A percentile compares a stretch with the other conserved stretches of the same genome.
These are phyloP conservation scores for Tachysurus vachellii DNA, from an alignment of 2,113 vertebrate species.

Conservation along the genomic window DNA sequence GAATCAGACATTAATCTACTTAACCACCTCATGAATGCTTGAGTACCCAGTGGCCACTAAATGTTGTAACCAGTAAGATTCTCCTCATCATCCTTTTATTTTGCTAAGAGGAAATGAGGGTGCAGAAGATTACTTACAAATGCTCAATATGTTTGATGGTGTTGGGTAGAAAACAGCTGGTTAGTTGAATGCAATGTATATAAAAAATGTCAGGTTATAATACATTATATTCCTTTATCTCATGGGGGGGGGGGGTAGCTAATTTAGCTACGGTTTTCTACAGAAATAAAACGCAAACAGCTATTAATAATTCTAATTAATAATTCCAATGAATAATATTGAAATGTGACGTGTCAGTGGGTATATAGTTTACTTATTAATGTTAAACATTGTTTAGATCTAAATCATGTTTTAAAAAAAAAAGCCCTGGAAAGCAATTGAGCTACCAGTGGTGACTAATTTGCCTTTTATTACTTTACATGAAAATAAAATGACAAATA, in stretches of 20 bases:
- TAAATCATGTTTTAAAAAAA: background rate
- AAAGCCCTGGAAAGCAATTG: constrained; percentile 40
- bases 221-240: background rate
- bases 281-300: background rate
- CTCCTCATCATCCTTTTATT: background rate
- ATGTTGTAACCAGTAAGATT: constrained; percentile 4
- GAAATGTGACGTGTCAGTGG: background rate
- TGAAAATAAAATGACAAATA: constrained; percentile 45
- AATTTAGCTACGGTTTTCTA: background rate
- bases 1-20: constrained; percentile 47
- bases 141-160: background rate
- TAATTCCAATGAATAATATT: too few relatives aligned
- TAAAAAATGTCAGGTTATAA: background rate
- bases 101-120: constrained; percentile 4
- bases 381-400: background rate
- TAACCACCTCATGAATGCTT: constrained; percentile 8
- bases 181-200: background rate
- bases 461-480: constrained; percentile 38
- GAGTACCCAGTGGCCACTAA: constrained; percentile 2
- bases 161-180: background rate
- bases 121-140: background rate
- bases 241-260: background rate
- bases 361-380: background rate
- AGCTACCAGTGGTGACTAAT: constrained; percentile 14
- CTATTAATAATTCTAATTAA: background rate